These are phyloP conservation scores for Neuroterus valhalla DNA, from an alignment of 1,140 invertebrate species.

Conservation along the genomic window DNA sequence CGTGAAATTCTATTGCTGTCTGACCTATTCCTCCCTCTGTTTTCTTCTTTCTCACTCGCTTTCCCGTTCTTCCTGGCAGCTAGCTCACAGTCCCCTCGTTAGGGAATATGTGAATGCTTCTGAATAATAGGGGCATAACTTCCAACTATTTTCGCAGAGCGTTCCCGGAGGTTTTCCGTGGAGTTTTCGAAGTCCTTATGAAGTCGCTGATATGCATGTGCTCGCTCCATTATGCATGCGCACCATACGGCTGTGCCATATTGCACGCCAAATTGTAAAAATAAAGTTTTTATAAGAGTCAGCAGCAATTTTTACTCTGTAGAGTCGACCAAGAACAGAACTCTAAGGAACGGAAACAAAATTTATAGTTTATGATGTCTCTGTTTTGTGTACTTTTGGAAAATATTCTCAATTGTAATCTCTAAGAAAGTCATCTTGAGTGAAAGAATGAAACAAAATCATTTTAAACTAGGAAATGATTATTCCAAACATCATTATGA, in stretches of 20 bases:
- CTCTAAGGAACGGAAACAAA: too few relatives aligned
- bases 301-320: not conserved
- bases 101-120: conserved; percentile 19
- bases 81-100: conserved; percentile 13
- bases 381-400: too few relatives aligned
- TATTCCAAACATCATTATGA: too few relatives aligned
- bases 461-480: too few relatives aligned
- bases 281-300: not conserved
- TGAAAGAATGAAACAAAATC: too few relatives aligned
- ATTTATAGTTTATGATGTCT: too few relatives aligned
- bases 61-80: not conserved
- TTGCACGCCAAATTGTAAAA: not conserved
- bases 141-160: conserved; percentile 11
- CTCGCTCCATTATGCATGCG: not conserved
- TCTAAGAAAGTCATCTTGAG: too few relatives aligned
- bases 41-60: conserved; percentile 7
- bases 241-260: not conserved
- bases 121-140: conserved; percentile 25
- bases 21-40: not conserved
- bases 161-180: conserved; percentile 5
- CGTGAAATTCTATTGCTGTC: conserved; percentile 11
- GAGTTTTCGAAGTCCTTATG: conserved; percentile 27
- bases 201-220: conserved; percentile 23
- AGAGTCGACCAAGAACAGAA: too few relatives aligned
- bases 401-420: too few relatives aligned